Evolutionary conservation across 2,113 vertebrate species (phyloP), one percentile per base, ranked within the genome.

Genomic region (Oriolus oriolus): DNA sequence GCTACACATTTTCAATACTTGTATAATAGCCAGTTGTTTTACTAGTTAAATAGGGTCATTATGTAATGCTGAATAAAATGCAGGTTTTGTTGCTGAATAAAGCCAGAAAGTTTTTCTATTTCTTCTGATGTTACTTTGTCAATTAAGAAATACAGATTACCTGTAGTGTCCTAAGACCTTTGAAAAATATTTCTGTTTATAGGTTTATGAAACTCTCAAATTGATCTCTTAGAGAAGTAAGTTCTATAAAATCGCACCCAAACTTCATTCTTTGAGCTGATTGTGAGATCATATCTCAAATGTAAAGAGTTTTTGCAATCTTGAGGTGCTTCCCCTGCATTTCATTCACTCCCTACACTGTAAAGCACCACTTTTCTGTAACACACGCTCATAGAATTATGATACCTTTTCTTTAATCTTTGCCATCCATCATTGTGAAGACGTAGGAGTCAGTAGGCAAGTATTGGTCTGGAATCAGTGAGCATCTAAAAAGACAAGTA

Each of bases 371-470:
- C 78, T 91, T 92, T 63, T 57, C 45, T 75, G 26, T 85, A 93
- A 71, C 60, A 91, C 35, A 39, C 54, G 10, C 66, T 82, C 78
- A 50, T 12, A 92, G 70, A 79, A 50, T 30, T 71, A 23, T 12
- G 28, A 82, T 71, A 37, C 42, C 18, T 87, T 90, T 84, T 33
- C 65, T 87, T 82, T 87, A 90, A 87, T 93, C 56, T 85, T 87
- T 78, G 65, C 78, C 85, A 93, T 95, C 78, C 74, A 82, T 96
- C 96, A 68, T 50, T 92, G 69, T 82, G 90, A 66, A 92, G 85
- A 63, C 4, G 16, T 70, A 31, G 74, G 65, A 87, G 69, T 82
- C 75, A 33, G 56, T 39, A 78, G 69, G 39, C 60, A 85, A 31
- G 30, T 70, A 42, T 13, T 92, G 70, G 78, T 82, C 65, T 66